These are phyloP conservation scores for Microcaecilia unicolor DNA, from an alignment of 2,797 vertebrate species.

Conservation along the genomic window DNA sequence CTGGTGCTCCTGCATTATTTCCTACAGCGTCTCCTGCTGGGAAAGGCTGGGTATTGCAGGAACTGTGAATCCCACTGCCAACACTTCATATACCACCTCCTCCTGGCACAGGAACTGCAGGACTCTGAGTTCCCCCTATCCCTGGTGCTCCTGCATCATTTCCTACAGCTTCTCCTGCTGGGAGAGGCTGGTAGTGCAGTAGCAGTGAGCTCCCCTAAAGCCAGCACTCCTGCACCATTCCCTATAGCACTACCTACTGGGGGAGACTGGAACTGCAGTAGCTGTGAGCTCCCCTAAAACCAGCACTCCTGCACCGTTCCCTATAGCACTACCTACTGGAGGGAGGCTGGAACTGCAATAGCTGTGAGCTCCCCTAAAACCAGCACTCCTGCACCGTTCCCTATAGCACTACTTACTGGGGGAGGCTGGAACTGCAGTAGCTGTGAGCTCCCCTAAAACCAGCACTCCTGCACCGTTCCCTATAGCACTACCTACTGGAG, in stretches of 20 bases:
- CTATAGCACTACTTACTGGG: not conserved
- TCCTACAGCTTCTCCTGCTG: not conserved
- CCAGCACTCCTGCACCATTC: not conserved
- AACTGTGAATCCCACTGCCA: too few species aligned
- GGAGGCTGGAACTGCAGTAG: accelerated
- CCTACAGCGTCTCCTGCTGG: too few species aligned
- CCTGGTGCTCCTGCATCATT: not conserved
- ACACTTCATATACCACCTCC: too few species aligned
- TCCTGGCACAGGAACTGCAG: too few species aligned
- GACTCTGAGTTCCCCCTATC: too few species aligned
- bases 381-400: not conserved
- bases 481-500: too few species aligned
- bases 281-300: accelerated
- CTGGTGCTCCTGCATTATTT: too few species aligned
- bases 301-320: not conserved
- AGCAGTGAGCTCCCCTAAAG: accelerated
- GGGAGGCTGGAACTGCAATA: not conserved
- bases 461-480: too few species aligned
- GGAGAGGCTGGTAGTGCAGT: not conserved
- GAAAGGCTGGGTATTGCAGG: not conserved
- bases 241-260: not conserved
- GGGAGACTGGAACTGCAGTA: not conserved
- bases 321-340: not conserved
- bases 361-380: accelerated
- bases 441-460: too few species aligned